A percentile compares a stretch with the other conserved stretches of the same genome.
phyloP scores from a whole-genome alignment of 2,888 invertebrate genomes.

The Halictus ligatus region DNA sequence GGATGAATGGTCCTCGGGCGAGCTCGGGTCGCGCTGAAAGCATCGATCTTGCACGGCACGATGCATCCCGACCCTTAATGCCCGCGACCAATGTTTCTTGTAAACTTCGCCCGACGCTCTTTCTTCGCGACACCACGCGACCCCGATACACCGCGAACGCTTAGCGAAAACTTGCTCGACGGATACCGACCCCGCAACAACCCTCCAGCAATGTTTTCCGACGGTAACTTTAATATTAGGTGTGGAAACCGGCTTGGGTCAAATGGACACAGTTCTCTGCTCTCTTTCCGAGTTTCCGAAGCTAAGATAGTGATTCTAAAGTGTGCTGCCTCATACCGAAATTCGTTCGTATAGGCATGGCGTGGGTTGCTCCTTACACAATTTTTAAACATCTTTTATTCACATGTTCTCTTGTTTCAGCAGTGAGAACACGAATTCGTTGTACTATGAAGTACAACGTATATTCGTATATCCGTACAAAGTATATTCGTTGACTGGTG shows the following conservation, averaged over 20 bases:
- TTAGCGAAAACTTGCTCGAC: neutral
- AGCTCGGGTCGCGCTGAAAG: slow-evolving; percentile 22
- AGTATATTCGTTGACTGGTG: too few species aligned
- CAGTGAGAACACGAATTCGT: too few species aligned
- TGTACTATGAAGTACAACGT: too few species aligned
- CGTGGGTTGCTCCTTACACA: neutral
- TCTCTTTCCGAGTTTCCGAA: neutral
- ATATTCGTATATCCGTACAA: too few species aligned
- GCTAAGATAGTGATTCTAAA: neutral
- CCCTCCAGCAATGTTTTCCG: neutral
- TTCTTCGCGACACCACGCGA: neutral
- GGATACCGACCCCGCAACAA: neutral
- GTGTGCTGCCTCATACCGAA: neutral
- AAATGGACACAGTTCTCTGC: neutral
- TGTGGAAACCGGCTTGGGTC: neutral
- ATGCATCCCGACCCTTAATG: slow-evolving; percentile 17
- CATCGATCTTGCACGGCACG: slow-evolving; percentile 30
- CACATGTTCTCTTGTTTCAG: too few species aligned
- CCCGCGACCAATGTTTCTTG: slow-evolving; percentile 27
- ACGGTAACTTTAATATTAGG: slow-evolving; percentile 5
- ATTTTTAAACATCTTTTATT: too few species aligned
- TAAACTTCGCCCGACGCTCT: slow-evolving; percentile 16
- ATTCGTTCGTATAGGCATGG: neutral
- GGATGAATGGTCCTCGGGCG: slow-evolving; percentile 32
- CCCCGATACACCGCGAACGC: neutral